Conservation (phyloP, 2,888 invertebrate species). For the Ectropis crepuscularia region DNA sequence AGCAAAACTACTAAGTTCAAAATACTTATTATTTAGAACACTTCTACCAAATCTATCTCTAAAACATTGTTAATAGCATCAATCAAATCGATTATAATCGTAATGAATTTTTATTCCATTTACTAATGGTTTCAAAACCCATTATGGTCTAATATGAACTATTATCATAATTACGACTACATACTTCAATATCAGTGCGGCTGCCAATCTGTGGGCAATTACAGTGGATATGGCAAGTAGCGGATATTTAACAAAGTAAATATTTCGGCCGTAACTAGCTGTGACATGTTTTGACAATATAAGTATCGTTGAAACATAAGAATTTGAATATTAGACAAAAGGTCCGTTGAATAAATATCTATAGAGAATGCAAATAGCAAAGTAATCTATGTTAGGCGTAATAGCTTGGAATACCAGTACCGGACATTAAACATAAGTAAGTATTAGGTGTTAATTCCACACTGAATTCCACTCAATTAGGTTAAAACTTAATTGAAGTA, state of each 20-base stretch:
- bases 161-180: constrained; percentile 26
- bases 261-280: constrained; percentile 17
- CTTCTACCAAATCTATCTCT: constrained; percentile 10
- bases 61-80: constrained; percentile 7
- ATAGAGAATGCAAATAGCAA: neutral
- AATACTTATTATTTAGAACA: neutral
- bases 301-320: constrained; percentile 10
- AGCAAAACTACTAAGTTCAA: no score
- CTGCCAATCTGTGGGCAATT: constrained; percentile 29
- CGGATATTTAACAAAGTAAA: constrained; percentile 31
- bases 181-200: constrained; percentile 22
- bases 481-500: no score
- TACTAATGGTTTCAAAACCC: constrained; percentile 30
- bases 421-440: no score
- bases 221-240: constrained; percentile 26
- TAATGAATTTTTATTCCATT: constrained; percentile 27
- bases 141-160: constrained; percentile 32
- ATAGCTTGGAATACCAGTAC: no score
- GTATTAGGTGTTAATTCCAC: no score
- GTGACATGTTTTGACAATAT: constrained; percentile 28
- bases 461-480: no score
- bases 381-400: no score
- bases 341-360: neutral
- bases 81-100: constrained; percentile 28
- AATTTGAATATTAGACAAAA: constrained; percentile 7